A percentile compares a stretch with the other conserved stretches of the same genome.
These are phyloP conservation scores for Gallinago nigripennis DNA, from an alignment of 2,797 vertebrate species.

Conservation along the genomic window DNA sequence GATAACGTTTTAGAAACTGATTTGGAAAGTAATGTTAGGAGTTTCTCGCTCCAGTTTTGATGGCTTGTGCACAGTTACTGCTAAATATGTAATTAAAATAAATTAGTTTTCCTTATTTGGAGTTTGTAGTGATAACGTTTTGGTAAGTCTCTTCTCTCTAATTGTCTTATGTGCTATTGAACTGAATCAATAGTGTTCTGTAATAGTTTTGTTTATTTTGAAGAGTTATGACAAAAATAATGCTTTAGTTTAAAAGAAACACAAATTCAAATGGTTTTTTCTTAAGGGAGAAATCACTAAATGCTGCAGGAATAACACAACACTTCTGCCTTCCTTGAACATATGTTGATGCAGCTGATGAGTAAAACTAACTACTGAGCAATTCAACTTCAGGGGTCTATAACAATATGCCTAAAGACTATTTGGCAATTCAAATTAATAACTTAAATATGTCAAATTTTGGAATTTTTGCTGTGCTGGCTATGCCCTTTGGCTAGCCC, in stretches of 20 bases:
- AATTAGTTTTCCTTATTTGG: background rate
- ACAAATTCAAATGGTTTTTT: background rate
- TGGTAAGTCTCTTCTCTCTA: background rate
- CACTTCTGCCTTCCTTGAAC: background rate
- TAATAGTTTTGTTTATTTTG: background rate
- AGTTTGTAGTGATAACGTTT: background rate
- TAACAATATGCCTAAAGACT: background rate
- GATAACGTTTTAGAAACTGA: constrained; percentile 50
- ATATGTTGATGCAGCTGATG: constrained; percentile 48
- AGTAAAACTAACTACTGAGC: constrained; percentile 38
- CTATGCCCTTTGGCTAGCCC: constrained; percentile 53
- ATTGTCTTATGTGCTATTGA: background rate
- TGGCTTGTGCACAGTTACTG: background rate
- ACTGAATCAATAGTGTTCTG: background rate
- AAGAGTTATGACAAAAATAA: background rate
- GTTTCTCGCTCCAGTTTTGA: background rate
- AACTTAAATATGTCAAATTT: constrained; percentile 52
- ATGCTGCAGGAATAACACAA: background rate
- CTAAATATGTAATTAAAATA: constrained; percentile 18
- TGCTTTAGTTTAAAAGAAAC: background rate
- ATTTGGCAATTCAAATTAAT: constrained; percentile 62
- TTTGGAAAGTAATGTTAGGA: constrained; percentile 20
- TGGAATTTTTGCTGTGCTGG: constrained; percentile 44
- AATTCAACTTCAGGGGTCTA: constrained; percentile 46
- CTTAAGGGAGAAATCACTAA: background rate